Percentiles rank a stretch among this genome's conserved stretches.
These are phyloP conservation scores for Gymnocheta viridis DNA, from an alignment of 2,888 invertebrate genomes.

Conservation along the genomic window DNA sequence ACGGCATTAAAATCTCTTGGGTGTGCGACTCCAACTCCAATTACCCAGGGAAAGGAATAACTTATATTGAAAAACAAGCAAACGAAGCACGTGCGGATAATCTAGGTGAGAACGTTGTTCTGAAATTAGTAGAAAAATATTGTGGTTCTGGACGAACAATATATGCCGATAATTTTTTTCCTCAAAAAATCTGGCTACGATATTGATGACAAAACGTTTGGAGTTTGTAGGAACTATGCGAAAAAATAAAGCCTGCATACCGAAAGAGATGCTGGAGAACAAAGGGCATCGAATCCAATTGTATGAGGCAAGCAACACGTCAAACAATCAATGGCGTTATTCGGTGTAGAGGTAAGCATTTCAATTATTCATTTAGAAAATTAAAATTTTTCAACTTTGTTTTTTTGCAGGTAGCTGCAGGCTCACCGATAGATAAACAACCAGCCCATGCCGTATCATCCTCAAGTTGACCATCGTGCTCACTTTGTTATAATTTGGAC, in stretches of 20 bases:
- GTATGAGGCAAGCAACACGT: too few relatives aligned
- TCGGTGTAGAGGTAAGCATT: too few relatives aligned
- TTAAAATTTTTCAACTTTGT: too few relatives aligned
- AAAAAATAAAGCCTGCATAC: constrained; percentile 3
- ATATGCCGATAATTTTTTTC: constrained; percentile 28
- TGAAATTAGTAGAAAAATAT: constrained; percentile 1
- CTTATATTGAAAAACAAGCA: constrained; percentile 7
- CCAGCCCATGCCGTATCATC: too few relatives aligned
- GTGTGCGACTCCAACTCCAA: constrained; percentile 16
- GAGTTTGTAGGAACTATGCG: constrained; percentile 16
- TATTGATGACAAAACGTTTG: constrained; percentile 34
- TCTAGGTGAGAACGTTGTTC: neutral
- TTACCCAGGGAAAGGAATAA: neutral
- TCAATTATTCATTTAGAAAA: too few relatives aligned
- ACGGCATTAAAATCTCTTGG: constrained; percentile 40
- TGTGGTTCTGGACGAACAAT: neutral
- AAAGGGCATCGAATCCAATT: too few relatives aligned
- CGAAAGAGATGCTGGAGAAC: too few relatives aligned
- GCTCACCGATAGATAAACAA: too few relatives aligned
- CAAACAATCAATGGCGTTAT: too few relatives aligned
- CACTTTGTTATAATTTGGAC: too few relatives aligned
- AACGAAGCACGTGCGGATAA: constrained; percentile 2
- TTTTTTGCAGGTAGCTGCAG: too few relatives aligned
- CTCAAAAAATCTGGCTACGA: constrained; percentile 27
- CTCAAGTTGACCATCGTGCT: too few relatives aligned